These are phyloP conservation scores for Rhagium mordax DNA, from an alignment of 2,888 invertebrate genomes.

Conservation along the genomic window DNA sequence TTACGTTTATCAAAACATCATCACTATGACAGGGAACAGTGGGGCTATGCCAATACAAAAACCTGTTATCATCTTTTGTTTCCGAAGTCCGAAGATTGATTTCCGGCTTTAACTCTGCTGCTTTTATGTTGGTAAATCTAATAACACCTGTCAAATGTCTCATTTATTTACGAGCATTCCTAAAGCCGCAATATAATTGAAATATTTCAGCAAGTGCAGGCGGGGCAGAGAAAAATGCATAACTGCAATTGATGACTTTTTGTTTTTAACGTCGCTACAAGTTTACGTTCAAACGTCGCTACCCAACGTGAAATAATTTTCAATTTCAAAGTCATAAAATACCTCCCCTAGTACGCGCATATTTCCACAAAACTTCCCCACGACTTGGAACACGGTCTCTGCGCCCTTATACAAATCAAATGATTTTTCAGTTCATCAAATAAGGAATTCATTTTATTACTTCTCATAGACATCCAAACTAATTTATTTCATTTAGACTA, in stretches of 20 bases:
- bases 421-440: slow-evolving; percentile 7
- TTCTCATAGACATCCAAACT: not conserved
- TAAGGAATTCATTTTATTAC: slow-evolving; percentile 1
- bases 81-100: not conserved
- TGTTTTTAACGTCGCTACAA: not conserved
- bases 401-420: not conserved
- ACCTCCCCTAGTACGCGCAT: not conserved
- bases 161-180: not conserved
- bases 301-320: not conserved
- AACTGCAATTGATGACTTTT: not conserved
- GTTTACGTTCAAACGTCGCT: not conserved
- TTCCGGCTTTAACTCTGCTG: not conserved
- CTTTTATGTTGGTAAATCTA: not conserved
- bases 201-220: not conserved
- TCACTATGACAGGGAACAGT: not conserved
- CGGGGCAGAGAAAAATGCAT: not conserved
- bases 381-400: not conserved
- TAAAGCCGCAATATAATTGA: not conserved
- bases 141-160: not conserved
- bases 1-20: not conserved
- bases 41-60: not conserved
- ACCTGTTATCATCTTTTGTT: not conserved
- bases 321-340: slow-evolving; percentile 10
- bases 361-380: not conserved
- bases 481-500: not conserved